Base-by-base conservation (phyloP, 2,888 invertebrate genomes). In the Noctua janthina region DNA sequence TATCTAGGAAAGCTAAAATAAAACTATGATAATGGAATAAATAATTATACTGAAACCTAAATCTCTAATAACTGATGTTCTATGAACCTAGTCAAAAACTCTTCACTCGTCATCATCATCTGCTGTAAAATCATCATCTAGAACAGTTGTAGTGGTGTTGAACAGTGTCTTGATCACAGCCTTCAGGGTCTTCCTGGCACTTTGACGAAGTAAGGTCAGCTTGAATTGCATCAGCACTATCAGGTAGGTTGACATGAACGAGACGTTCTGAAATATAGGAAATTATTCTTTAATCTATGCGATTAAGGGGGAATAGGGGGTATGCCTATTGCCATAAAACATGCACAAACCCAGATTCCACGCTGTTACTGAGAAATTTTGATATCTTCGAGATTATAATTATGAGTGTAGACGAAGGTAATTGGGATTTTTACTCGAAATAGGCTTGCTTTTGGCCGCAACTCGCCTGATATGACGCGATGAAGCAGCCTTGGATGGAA, bases 201-300 rank as follows among this genome's bases (percentile, higher is more conserved):
- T 96, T 85, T 97, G 97, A 64, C 98, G 95, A 66, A 97, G 94
- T 3, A 98, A 93, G 0, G 98, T 98, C 67, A 98, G 94, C 88
- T 98, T 98, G 91, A 98, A 98, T 93, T 98, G 98, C 97, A 98
- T 97, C 89, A 98, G 91, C 79, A 98, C 98, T 15, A 98, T 98
- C 86, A 98, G 93, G 92, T 98, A 98, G 0, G 98, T 98, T 2
- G 98, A 98, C 97, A 98, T 98, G 89, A 97, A 98, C 3, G 98
- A 98, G 56, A 98, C 96, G 74, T 98, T 98, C 98, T 98, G 95
- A 1, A 79, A 87, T 35, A 66, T 29, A 0, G 0, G 0, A 74
- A n/a, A 10, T 23, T 5, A 6, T 23, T 23, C 1, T 29, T 73
- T 23, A 51, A 20, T 66, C 10, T 39, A 39, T 39, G 35, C 3